A percentile compares a stretch with the other conserved stretches of the same genome.
phyloP scores from a whole-genome alignment of 2,113 vertebrate species.

The Myocastor coypus region DNA sequence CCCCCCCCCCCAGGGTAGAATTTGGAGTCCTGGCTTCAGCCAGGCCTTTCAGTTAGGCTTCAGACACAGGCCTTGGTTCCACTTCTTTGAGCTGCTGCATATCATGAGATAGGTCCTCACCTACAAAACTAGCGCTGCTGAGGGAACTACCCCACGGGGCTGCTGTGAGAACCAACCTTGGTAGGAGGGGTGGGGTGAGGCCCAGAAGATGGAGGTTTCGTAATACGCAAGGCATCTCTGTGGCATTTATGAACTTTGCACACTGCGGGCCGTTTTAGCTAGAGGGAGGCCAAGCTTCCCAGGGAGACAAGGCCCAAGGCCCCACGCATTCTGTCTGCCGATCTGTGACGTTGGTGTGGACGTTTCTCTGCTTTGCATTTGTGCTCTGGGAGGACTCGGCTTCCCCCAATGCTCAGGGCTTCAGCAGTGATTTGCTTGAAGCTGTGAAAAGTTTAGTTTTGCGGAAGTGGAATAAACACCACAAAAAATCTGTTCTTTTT shows the following conservation, averaged over 20 bases:
- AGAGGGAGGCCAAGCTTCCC: not conserved
- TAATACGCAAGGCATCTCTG: not conserved
- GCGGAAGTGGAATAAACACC: not conserved
- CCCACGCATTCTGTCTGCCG: not conserved
- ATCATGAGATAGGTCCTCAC: not conserved
- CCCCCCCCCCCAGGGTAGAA: not conserved
- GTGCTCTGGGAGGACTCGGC: not conserved
- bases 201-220: not conserved
- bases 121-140: not conserved
- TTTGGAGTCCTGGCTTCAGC: not conserved
- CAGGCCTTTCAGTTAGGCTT: no score
- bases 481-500: not conserved
- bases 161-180: not conserved
- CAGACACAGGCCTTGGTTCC: not conserved
- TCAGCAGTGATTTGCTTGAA: not conserved
- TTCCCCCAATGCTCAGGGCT: not conserved
- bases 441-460: not conserved
- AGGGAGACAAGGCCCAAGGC: not conserved
- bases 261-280: not conserved
- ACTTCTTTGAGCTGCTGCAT: not conserved
- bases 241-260: not conserved
- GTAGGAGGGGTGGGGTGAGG: not conserved
- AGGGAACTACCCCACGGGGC: not conserved
- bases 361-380: not conserved
- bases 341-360: no score